Evolutionary conservation across 2,113 vertebrate genomes (phyloP), one percentile per base, ranked within the genome.

Genomic region (Ceyx margarethae): DNA sequence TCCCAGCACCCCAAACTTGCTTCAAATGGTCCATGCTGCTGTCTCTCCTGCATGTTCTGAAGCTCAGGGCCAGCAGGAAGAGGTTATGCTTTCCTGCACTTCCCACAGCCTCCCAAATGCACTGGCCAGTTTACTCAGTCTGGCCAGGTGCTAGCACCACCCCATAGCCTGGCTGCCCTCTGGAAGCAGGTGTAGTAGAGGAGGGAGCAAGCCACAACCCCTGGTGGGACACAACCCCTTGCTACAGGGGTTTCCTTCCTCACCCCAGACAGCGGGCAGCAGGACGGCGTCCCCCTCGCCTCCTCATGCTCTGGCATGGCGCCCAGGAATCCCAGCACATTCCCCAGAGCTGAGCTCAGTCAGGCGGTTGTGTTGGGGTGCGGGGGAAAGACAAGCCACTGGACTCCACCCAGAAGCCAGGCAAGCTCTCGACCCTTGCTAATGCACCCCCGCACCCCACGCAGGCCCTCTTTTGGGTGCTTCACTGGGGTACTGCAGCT

Each of bases 291-390:
- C 78, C 66, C 87, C 81, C 84, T 92, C 0, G n/a, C 50, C 74
- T 87, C 83, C 61, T 51, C 11, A 2, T 1, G 31, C 87, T 40
- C 87, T 94, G 95, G 96, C 92, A 46, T 1, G 13, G 13, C 0
- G 91, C 94, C 96, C 77, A 88, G 92, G 91, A 94, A 96, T 96
- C 95, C 93, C 83, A 89, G 83, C 5, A 0, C 93, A 95, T 96
- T 96, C 95, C 87, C 45, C 0, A 0, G 87, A 62, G 94, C 89
- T 92, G 80, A 94, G 94, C 87, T 93, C 94, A 91, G 67, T 25
- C 0, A 0, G 53, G 73, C 92, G 88, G 65, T 53, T 5, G 0
- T 19, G 35, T 31, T 1, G 53, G 53, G 71, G 48, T 21, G 54
- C 1, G 2, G 42, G 35, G 56, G 56, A 60, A 56, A n/a, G 21